Evolutionary conservation across 2,797 vertebrate species (phyloP), one percentile per base, ranked within the genome.

Genomic region (Cryptoprocta ferox): DNA sequence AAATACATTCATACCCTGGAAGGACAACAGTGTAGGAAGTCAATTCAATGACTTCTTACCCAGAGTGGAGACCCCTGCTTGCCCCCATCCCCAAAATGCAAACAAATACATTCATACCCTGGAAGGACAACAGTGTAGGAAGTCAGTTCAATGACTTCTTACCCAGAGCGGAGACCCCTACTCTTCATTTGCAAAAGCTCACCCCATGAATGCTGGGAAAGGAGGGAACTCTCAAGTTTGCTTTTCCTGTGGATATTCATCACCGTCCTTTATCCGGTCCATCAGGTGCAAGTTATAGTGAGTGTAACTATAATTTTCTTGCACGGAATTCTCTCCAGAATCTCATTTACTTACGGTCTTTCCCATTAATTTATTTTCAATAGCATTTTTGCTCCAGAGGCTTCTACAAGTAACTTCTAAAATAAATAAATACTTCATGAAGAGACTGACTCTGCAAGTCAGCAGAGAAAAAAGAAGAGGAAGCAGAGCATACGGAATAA

Each of bases 361-460:
- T 89, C n/a, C 76, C 71, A 89, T 97, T 97, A 95, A 97, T 97
- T 97, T 96, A 83, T 91, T 91, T 91, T 86, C 65, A 5, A 65
- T 63, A 89, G 53, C 32, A 30, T 83, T 94, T 95, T 95, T 66
- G 45, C 85, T 95, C 85, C 45, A 78, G 95, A 94, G 78, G 42
- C 18, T 85, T 92, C 90, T 71, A 45, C 95, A 94, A 83, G 89
- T 91, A 82, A 86, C 75, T 88, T 75, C 28, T 42, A 37, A 50
- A 76, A 75, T 87, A 95, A 76, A 73, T 89, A 94, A 96, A 96
- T 48, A 91, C 70, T 91, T 92, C 76, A 53, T 65, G 68, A 70
- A 95, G 92, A 96, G 92, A 53, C 59, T 21, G 32, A 68, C 37
- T 65, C 50, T 66, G 45, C 53, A 90, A 93, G 53, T 79, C 75